Percentiles rank a stretch among this genome's conserved stretches.
Conservation (phyloP, 2,888 invertebrate genomes). For the Ennomos fuscantarius region DNA sequence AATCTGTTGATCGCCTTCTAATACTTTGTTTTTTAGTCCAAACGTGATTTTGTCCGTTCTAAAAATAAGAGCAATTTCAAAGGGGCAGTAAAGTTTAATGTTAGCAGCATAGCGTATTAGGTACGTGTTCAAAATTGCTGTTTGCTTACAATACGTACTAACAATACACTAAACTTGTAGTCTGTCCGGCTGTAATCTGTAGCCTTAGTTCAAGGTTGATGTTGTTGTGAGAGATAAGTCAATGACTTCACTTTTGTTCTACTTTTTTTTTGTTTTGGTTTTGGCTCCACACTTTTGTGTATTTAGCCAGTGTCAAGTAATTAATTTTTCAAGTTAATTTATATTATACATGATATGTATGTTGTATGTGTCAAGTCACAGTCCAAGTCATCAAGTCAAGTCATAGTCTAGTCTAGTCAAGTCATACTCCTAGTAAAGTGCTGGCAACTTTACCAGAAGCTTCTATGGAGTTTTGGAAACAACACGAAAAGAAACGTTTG, state of each 20-base stretch:
- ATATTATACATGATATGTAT: no score
- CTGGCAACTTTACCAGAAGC: no score
- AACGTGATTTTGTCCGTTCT: conserved; percentile 31
- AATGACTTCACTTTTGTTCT: conserved; percentile 39
- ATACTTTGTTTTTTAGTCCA: conserved; percentile 32
- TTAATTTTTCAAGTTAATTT: no score
- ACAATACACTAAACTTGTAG: conserved; percentile 1
- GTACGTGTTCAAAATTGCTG: conserved; percentile 21
- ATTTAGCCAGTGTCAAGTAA: no score
- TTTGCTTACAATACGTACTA: conserved; percentile 23
- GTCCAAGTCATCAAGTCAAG: no score
- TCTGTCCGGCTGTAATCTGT: conserved; percentile 25
- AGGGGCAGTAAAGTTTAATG: conserved; percentile 26
- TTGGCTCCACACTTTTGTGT: no score
- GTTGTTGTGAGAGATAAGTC: conserved; percentile 36
- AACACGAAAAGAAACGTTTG: no score
- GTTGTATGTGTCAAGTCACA: no score
- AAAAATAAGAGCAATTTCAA: conserved; percentile 30
- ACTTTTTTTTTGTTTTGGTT: no score
- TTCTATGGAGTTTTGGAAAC: no score
- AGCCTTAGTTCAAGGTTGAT: conserved; percentile 48
- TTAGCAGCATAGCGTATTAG: conserved; percentile 19
- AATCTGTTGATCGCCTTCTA: conserved; percentile 36
- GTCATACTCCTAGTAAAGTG: no score
- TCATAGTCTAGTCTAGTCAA: no score